These are phyloP conservation scores for Himalopsyche phryganea DNA, from an alignment of 1,140 invertebrate genomes.

Conservation along the genomic window DNA sequence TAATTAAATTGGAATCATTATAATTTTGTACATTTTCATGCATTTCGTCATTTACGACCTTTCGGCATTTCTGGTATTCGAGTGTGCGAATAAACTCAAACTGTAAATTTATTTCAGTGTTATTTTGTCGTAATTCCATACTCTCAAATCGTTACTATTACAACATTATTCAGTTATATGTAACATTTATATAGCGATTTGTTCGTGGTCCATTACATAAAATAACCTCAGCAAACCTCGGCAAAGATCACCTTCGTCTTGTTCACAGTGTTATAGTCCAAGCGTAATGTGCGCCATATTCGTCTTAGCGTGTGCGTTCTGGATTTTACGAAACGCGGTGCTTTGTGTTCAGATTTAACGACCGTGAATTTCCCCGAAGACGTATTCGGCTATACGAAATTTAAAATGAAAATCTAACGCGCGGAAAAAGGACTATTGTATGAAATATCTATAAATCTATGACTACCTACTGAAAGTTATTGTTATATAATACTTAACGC, in stretches of 20 bases:
- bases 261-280: background rate
- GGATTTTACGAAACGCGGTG: background rate
- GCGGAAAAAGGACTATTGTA: background rate
- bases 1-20: no score
- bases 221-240: background rate
- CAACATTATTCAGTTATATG: background rate
- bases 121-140: no score
- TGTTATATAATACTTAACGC: no score
- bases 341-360: background rate
- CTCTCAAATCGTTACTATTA: background rate
- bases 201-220: background rate
- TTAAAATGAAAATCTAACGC: conserved; percentile 2
- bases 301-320: background rate
- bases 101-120: no score
- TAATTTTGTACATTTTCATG: no score
- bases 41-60: no score
- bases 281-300: background rate
- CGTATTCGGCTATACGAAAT: background rate
- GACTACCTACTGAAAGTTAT: no score
- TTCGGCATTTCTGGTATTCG: no score
- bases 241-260: background rate
- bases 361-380: background rate
- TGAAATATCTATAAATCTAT: no score
- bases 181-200: background rate
- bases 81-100: no score